Percentiles rank a stretch among this genome's conserved stretches.
These are phyloP conservation scores for Nudaria mundana DNA, from an alignment of 2,888 invertebrate genomes.

Conservation along the genomic window DNA sequence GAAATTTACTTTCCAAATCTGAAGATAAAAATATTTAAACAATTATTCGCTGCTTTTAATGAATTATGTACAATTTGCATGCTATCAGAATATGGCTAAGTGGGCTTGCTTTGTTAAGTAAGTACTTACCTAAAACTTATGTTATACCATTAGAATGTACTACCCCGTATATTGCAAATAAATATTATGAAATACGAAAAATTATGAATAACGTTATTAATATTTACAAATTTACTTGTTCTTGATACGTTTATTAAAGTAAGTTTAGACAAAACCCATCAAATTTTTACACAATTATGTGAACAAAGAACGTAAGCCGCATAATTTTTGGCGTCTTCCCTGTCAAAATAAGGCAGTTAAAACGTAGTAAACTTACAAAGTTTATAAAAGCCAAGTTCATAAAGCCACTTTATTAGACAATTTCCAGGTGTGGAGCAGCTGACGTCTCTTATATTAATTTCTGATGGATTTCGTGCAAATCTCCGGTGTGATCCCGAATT, in stretches of 20 bases:
- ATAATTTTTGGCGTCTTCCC: constrained; percentile 41
- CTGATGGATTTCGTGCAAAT: constrained; percentile 56
- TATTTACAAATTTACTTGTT: background rate
- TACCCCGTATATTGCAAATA: no score
- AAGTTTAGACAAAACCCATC: constrained; percentile 10
- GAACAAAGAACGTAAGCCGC: constrained; percentile 33
- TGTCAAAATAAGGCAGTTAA: constrained; percentile 46
- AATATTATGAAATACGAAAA: no score
- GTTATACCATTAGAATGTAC: no score
- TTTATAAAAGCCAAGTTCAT: constrained; percentile 70
- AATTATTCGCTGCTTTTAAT: no score
- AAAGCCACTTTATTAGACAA: constrained; percentile 70
- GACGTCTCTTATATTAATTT: constrained; percentile 71
- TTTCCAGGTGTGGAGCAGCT: constrained; percentile 70
- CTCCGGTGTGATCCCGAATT: constrained; percentile 47
- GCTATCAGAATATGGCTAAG: no score
- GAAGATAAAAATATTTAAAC: no score
- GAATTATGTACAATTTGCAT: no score
- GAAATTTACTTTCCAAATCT: no score
- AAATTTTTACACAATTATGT: constrained; percentile 23
- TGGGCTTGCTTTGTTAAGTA: background rate
- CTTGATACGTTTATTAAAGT: background rate
- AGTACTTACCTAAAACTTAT: background rate
- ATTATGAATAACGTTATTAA: background rate
- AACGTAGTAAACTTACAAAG: constrained; percentile 50